These are phyloP conservation scores for Rhabdomys dilectus DNA, from an alignment of 2,113 vertebrate species.

Conservation along the genomic window DNA sequence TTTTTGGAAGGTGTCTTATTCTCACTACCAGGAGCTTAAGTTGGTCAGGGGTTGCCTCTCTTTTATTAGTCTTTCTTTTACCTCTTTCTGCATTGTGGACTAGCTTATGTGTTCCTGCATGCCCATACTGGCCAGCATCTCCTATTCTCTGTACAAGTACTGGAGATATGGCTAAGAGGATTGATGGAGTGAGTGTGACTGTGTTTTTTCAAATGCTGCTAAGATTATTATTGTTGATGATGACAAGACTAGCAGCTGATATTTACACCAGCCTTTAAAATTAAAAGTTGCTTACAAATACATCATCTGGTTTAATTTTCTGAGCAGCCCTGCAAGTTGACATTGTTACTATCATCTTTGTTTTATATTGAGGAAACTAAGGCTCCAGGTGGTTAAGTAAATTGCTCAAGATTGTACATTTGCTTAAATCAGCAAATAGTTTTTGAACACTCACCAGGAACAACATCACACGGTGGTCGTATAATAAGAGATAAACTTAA, in stretches of 20 bases:
- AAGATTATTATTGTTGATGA: slow-evolving; percentile 20
- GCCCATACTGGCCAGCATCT: not conserved
- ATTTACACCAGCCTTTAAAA: slow-evolving; percentile 43
- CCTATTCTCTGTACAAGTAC: not conserved
- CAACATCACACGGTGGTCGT: not conserved
- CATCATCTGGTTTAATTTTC: slow-evolving; percentile 44
- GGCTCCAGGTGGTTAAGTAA: not conserved
- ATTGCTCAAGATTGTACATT: slow-evolving; percentile 3
- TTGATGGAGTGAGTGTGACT: not conserved
- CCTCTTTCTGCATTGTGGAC: not conserved
- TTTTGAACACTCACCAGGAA: not conserved
- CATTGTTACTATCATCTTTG: not conserved
- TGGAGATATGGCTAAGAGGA: not conserved
- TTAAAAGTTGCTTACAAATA: slow-evolving; percentile 47
- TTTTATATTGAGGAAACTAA: slow-evolving; percentile 47
- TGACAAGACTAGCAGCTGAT: not conserved
- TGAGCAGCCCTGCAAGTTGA: not conserved
- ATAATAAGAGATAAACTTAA: not conserved
- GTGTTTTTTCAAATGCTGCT: not conserved
- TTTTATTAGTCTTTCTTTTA: not conserved
- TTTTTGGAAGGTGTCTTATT: not conserved
- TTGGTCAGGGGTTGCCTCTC: not conserved
- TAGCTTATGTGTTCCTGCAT: not conserved
- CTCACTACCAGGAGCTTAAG: not conserved
- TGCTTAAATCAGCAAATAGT: slow-evolving; percentile 3